Base-by-base conservation (phyloP, 2,113 vertebrate genomes). In the Globicephala melas region DNA sequence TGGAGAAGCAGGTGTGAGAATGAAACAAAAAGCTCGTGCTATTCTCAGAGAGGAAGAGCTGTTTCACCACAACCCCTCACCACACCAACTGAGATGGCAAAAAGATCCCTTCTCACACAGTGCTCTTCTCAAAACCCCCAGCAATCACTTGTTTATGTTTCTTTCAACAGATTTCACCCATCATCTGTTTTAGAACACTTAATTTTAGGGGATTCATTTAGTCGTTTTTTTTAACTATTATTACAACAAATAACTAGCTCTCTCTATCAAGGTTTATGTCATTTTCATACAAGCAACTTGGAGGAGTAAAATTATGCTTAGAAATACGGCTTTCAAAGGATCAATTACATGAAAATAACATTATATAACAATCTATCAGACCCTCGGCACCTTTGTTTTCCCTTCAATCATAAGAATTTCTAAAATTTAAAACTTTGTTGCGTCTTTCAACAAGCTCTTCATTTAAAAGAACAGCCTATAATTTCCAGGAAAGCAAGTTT, bases 11-110 rank as follows among this genome's bases (percentile, higher is more conserved):
- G 96, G 92, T 98, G 97, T 96, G 97, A 97, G 84, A 97, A 92
- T 89, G 28, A 85, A 93, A 93, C 63, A 90, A 95, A 96, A 94
- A 96, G 47, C 63, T 67, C 21, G 31, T 62, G 80, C 95, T 98
- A 38, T 94, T 97, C 97, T 97, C 94, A 97, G 93, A 98, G 97
- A 97, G 96, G 97, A 98, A 97, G 96, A 65, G 17, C 95, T 96
- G 96, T 92, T 97, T 97, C 60, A 98, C 98, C 98, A 96, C 98
- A 98, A 73, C 84, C 68, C 47, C 86, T 96, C 82, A 96, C 97
- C 97, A 0, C 97, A 97, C 94, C 95, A 47, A 63, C 96, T 91
- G 77, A 95, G 96, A 92, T 8, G 2, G 65, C 87, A 96, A 26
- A 79, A 71, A 89, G 91, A 85, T 70, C 14, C 55, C 91, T 87